A percentile compares a stretch with the other conserved stretches of the same genome.
These are phyloP conservation scores for Diloba caeruleocephala DNA, from an alignment of 2,888 invertebrate genomes.

Conservation along the genomic window DNA sequence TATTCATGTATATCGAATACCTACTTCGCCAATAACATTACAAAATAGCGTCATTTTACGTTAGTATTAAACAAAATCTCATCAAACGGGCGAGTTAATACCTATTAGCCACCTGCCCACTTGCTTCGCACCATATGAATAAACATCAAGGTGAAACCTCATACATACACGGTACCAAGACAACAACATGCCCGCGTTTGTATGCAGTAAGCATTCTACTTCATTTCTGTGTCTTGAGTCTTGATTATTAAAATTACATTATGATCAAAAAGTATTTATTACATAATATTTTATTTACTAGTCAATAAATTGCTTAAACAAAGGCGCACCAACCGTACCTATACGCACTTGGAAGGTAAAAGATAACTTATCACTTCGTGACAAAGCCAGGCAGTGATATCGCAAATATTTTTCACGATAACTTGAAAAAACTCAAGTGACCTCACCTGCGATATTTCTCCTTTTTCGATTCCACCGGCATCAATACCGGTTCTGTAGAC, in stretches of 20 bases:
- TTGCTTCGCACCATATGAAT: constrained; percentile 80
- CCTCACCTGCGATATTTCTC: constrained; percentile 88
- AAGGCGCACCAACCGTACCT: constrained; percentile 73
- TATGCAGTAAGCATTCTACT: constrained; percentile 62
- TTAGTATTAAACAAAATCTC: constrained; percentile 21
- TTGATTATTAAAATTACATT: constrained; percentile 11
- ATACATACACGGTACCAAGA: constrained; percentile 63
- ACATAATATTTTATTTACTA: constrained; percentile 10
- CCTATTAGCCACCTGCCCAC: constrained; percentile 60
- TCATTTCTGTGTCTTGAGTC: constrained; percentile 26
- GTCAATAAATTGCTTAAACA: constrained; percentile 52
- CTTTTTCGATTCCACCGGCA: constrained; percentile 85
- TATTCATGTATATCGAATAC: background rate
- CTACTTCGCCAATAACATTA: too few species aligned
- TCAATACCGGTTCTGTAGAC: constrained; percentile 78
- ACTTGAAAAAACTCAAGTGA: constrained; percentile 69
- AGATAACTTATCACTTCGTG: constrained; percentile 76
- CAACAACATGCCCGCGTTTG: constrained; percentile 44
- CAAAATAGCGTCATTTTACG: background rate
- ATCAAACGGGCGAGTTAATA: constrained; percentile 29
- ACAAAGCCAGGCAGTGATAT: constrained; percentile 76
- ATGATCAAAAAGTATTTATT: constrained; percentile 1
- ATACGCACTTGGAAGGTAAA: constrained; percentile 65
- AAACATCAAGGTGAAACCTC: constrained; percentile 84
- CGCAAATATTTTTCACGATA: constrained; percentile 75